Percentiles rank a stretch among this genome's conserved stretches.
Conservation (phyloP, 2,888 invertebrate genomes). For the Sarcophaga variegata region DNA sequence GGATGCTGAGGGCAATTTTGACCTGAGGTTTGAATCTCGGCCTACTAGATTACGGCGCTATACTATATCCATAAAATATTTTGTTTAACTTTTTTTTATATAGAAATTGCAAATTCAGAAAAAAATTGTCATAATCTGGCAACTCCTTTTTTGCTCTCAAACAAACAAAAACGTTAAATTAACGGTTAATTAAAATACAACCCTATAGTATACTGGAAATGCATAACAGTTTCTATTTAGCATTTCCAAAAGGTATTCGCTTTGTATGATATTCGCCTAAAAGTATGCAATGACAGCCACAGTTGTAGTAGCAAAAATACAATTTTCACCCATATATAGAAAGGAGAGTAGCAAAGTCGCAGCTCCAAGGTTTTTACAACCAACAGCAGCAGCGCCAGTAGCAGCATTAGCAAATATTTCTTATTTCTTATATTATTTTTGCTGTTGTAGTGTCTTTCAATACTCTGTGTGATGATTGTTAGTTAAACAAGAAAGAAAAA, state of each 20-base stretch:
- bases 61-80: too few species aligned
- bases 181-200: constrained; percentile 31
- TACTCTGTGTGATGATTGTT: constrained; percentile 53
- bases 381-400: constrained; percentile 22
- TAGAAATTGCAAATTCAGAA: too few species aligned
- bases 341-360: constrained; percentile 36
- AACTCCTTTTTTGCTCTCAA: neutral
- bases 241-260: constrained; percentile 37
- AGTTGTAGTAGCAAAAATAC: constrained; percentile 58
- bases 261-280: constrained; percentile 48
- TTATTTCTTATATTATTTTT: constrained; percentile 42
- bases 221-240: constrained; percentile 24
- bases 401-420: neutral
- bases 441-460: constrained; percentile 32
- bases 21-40: too few species aligned
- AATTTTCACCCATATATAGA: constrained; percentile 52
- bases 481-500: neutral
- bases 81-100: too few species aligned
- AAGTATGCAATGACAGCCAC: constrained; percentile 63
- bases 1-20: too few species aligned
- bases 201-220: constrained; percentile 47
- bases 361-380: constrained; percentile 65
- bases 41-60: too few species aligned
- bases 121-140: constrained; percentile 1
- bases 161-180: too few species aligned